A percentile compares a stretch with the other conserved stretches of the same genome.
Conservation (phyloP, 2,113 vertebrate species). For the Oreochromis spilurus region DNA sequence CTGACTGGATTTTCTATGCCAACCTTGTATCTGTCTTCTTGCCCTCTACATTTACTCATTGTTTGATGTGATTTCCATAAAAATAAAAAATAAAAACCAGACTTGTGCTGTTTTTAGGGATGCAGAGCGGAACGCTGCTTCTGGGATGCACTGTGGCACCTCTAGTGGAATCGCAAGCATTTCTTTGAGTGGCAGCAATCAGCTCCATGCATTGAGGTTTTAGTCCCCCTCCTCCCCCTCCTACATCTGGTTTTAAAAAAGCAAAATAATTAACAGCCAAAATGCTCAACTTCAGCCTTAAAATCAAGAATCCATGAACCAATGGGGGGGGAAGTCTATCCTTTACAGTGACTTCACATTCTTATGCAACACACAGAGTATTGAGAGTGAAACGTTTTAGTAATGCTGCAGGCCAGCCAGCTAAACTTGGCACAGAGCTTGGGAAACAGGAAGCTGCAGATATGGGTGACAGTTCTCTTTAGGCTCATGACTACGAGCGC, state of each 20-base stretch:
- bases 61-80: neutral
- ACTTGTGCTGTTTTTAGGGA: neutral
- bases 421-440: neutral
- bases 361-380: neutral
- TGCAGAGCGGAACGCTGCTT: neutral
- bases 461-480: neutral
- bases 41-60: neutral
- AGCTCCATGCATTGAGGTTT: neutral
- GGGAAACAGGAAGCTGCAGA: neutral
- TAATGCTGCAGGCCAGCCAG: neutral
- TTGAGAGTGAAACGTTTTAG: neutral
- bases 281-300: neutral
- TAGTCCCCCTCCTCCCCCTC: neutral
- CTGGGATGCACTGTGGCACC: neutral
- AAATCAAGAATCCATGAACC: neutral
- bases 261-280: neutral
- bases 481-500: neutral
- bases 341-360: neutral
- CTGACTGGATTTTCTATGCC: neutral
- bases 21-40: neutral
- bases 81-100: neutral
- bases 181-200: neutral
- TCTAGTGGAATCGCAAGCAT: neutral
- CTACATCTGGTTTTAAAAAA: neutral
- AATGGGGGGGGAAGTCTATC: neutral